phyloP scores from a whole-genome alignment of 2,888 invertebrate species.

The Panzeria rudis region DNA sequence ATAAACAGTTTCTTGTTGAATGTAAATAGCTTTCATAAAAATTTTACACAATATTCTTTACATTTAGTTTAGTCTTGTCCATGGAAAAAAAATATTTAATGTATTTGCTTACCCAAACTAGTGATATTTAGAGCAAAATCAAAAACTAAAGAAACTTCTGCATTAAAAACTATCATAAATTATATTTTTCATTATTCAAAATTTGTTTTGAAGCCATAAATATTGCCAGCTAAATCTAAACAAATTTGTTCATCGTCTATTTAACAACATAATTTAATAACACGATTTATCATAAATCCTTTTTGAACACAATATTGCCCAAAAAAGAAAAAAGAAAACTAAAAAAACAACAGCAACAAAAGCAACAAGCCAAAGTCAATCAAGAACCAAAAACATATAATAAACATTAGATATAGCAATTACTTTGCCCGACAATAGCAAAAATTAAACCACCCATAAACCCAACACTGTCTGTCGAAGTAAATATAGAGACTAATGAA shows the following conservation, averaged over 20 bases:
- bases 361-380: conserved; percentile 23
- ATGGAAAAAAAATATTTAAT: no score
- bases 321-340: background rate
- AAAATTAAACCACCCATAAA: background rate
- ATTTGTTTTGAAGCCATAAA: conserved; percentile 42
- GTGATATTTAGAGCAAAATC: background rate
- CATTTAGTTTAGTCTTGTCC: no score
- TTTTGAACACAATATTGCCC: conserved; percentile 51
- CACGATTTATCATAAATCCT: conserved; percentile 51
- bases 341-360: background rate
- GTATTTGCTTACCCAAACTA: no score
- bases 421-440: background rate
- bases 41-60: no score
- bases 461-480: background rate
- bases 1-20: no score
- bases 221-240: conserved; percentile 45
- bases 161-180: conserved; percentile 20
- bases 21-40: no score
- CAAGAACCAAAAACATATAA: conserved; percentile 3
- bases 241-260: conserved; percentile 63
- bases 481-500: conserved; percentile 21
- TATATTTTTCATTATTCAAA: conserved; percentile 19
- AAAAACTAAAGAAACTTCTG: no score
- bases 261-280: conserved; percentile 62
- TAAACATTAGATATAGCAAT: background rate